phyloP scores from a whole-genome alignment of 2,113 vertebrate species.

The Vulpes vulpes region DNA sequence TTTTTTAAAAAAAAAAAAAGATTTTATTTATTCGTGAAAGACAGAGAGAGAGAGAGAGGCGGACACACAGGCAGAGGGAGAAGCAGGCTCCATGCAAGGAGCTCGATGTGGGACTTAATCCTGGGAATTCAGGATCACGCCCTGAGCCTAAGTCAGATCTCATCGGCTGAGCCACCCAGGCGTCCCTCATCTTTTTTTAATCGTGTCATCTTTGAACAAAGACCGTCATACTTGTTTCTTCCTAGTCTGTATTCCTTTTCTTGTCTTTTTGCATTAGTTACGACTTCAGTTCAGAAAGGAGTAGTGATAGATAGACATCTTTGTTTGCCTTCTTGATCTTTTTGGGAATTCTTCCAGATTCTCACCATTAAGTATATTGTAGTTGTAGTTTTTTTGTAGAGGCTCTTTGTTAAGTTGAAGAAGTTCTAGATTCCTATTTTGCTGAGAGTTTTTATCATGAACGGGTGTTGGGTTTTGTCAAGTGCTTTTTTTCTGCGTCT shows the following conservation, averaged over 20 bases:
- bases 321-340: neutral
- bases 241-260: neutral
- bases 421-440: neutral
- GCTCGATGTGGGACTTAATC: too few species aligned
- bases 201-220: neutral
- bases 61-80: too few species aligned
- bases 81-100: too few species aligned
- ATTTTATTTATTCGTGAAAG: too few species aligned
- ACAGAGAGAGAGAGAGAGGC: too few species aligned
- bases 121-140: too few species aligned
- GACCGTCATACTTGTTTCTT: neutral
- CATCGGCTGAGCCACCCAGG: too few species aligned
- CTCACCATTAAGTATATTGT: neutral
- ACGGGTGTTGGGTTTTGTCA: neutral
- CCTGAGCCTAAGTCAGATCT: too few species aligned
- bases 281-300: neutral
- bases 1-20: too few species aligned
- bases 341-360: neutral
- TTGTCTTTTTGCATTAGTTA: neutral
- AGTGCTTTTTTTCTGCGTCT: neutral
- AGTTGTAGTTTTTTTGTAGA: neutral
- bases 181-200: too few species aligned
- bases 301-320: neutral
- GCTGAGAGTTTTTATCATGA: neutral
- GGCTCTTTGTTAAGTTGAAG: neutral